Evolutionary conservation across 2,113 vertebrate genomes (phyloP), one percentile per base, ranked within the genome.

Genomic region (Anolis sagrei): DNA sequence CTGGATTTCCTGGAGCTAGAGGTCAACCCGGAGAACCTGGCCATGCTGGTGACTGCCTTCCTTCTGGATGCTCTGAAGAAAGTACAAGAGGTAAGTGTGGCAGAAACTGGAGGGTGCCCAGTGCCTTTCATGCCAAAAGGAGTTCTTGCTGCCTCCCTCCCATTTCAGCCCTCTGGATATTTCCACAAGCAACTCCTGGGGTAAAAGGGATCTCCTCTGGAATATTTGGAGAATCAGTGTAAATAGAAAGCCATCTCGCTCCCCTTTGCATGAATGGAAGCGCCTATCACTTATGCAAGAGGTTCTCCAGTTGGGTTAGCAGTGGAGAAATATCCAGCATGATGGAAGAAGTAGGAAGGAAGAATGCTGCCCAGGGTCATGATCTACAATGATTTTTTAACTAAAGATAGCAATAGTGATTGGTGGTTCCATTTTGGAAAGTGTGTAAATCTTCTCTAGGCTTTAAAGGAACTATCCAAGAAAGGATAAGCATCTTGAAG

Each of bases 21-120:
- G 97, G 97, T 25, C 96, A 97, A 89, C 90, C 89, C 6, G 98
- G 97, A 29, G 96, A 97, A 87, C 51, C 96, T 18, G 98, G 97
- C 21, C 94, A 94, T 4, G 90, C 96, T 0, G 98, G 97, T 4
- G 91, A 89, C 4, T 98, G 98, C 91, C 97, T 98, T 88, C 86
- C 87, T 92, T 97, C 95, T 81, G 96, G 97, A 48, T 98, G 98
- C 82, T 94, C 95, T 0, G 89, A 82, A 19, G 62, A 83, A 2
- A 13, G 25, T 2, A 80, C 90, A 82, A 93, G 91, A 94, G 94
- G 95, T 95, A 81, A 91, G 90, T 82, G 44, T 76, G n/a, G 23
- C 23, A 68, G 0, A 9, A 36, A 7, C 29, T 32, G 58, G 4
- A 27, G 1, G 32, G n/a, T 58, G 6, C 14, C 27, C 18, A 36